Percentiles rank a stretch among this genome's conserved stretches.
These are phyloP conservation scores for Hypotaenidia okinawae DNA, from an alignment of 2,797 vertebrate genomes.

Conservation along the genomic window DNA sequence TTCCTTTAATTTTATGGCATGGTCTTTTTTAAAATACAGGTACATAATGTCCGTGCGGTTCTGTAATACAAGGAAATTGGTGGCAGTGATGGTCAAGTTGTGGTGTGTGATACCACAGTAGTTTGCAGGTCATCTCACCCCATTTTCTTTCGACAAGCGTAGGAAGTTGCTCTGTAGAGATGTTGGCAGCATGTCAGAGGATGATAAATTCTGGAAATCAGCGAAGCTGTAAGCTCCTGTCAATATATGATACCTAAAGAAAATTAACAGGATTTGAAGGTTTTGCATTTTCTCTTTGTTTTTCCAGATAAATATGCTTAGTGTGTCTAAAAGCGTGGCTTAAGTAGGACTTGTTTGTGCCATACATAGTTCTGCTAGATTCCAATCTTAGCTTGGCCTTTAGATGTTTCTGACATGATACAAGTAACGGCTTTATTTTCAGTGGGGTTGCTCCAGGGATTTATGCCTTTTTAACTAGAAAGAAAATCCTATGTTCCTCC, in stretches of 20 bases:
- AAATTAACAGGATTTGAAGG: slow-evolving; percentile 30
- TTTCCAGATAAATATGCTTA: not conserved
- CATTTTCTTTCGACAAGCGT: slow-evolving; percentile 77
- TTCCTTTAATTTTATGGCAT: not conserved
- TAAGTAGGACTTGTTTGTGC: not conserved
- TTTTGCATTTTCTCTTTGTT: not conserved
- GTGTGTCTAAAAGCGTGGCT: not conserved
- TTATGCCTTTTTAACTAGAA: not conserved
- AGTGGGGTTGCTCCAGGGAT: not conserved
- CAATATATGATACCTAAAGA: slow-evolving; percentile 86
- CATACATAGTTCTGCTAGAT: not conserved
- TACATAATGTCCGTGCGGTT: not conserved
- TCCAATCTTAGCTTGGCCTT: not conserved
- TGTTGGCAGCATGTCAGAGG: slow-evolving; percentile 77
- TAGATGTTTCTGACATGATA: not conserved
- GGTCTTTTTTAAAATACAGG: not conserved
- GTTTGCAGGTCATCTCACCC: slow-evolving; percentile 76
- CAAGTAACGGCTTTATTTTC: not conserved
- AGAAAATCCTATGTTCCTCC: not conserved
- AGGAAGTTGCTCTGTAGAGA: slow-evolving; percentile 82
- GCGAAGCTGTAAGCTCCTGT: slow-evolving; percentile 75
- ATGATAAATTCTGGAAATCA: slow-evolving; percentile 77
- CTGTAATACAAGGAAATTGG: not conserved
- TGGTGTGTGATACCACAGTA: not conserved
- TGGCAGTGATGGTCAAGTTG: not conserved